phyloP scores from a whole-genome alignment of 2,113 vertebrate genomes.

The Melanocharis versteri region DNA sequence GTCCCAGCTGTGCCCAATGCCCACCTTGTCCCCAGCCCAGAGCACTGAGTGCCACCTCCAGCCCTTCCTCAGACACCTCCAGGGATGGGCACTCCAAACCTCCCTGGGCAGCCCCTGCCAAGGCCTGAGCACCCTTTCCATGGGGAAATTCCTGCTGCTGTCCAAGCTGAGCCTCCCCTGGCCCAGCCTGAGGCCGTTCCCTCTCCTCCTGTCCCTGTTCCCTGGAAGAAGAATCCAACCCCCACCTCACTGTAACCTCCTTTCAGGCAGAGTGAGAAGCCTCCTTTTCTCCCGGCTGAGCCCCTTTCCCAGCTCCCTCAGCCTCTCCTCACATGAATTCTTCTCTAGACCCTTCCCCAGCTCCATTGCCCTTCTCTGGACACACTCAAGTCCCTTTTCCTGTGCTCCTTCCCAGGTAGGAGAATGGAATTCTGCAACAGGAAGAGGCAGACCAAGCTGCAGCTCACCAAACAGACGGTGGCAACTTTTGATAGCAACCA shows the following conservation, averaged over 20 bases:
- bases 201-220: neutral
- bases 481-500: neutral
- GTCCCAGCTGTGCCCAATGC: fast-evolving
- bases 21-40: neutral
- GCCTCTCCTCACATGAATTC: neutral
- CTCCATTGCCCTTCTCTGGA: neutral
- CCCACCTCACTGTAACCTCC: neutral
- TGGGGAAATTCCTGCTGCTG: fast-evolving
- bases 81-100: neutral
- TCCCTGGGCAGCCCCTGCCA: neutral
- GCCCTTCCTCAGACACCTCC: neutral
- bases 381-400: neutral
- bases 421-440: neutral
- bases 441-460: neutral
- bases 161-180: neutral
- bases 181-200: fast-evolving
- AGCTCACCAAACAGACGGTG: conserved; percentile 2
- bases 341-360: neutral
- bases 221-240: neutral
- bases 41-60: neutral
- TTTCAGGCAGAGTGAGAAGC: neutral
- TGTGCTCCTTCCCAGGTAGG: neutral
- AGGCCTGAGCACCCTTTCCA: neutral
- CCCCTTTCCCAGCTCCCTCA: neutral
- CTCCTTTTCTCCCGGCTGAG: neutral